These are phyloP conservation scores for Amphilophus citrinellus DNA, from an alignment of 2,113 vertebrate species.

Conservation along the genomic window DNA sequence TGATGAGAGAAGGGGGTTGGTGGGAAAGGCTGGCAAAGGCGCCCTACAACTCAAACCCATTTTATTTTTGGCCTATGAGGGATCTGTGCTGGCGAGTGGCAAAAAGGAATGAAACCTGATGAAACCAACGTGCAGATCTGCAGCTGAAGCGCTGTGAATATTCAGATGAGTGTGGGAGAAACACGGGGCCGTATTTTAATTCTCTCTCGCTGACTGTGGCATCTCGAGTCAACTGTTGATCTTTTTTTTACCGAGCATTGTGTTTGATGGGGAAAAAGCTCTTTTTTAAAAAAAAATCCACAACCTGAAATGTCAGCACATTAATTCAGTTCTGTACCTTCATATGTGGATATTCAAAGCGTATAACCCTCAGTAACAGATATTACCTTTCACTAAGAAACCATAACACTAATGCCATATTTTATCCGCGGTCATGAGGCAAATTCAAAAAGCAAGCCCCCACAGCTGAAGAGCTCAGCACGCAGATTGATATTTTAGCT, in stretches of 20 bases:
- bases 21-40: slow-evolving; percentile 53
- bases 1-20: slow-evolving; percentile 62
- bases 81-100: slow-evolving; percentile 45
- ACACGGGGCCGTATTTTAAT: not conserved
- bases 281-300: not conserved
- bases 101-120: slow-evolving; percentile 64
- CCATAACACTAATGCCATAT: not conserved
- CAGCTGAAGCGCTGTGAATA: slow-evolving; percentile 16
- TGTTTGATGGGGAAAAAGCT: not conserved
- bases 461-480: slow-evolving; percentile 2
- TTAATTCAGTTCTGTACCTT: not conserved
- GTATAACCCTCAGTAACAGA: not conserved
- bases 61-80: slow-evolving; percentile 69
- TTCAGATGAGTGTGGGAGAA: not conserved
- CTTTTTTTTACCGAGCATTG: not conserved
- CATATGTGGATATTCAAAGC: not conserved
- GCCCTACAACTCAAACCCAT: slow-evolving; percentile 46
- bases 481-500: slow-evolving; percentile 7
- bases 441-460: not conserved
- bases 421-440: not conserved
- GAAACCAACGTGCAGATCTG: slow-evolving; percentile 44
- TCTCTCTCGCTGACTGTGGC: not conserved
- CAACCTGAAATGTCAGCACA: not conserved
- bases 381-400: slow-evolving; percentile 1
- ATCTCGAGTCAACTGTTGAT: not conserved